A percentile compares a stretch with the other conserved stretches of the same genome.
Evolutionary conservation across 2,888 invertebrate species (phyloP).

Genomic region (Andrena bicolor): DNA sequence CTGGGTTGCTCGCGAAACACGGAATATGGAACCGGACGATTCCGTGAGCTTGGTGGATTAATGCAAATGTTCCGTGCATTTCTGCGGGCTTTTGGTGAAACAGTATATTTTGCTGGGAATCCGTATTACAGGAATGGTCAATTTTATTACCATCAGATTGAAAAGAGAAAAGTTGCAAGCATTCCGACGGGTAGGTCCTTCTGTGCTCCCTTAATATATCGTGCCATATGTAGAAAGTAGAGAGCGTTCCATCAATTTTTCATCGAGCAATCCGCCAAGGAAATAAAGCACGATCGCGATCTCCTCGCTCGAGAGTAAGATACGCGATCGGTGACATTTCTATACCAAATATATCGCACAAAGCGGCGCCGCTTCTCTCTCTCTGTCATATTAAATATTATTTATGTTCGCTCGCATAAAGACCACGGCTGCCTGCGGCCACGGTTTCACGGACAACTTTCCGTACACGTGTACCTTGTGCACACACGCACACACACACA

Average conservation of each 20-base stretch:
- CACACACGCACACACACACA: background rate
- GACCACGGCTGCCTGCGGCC: conserved; percentile 67
- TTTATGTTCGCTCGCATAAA: conserved; percentile 81
- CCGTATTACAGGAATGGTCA: background rate
- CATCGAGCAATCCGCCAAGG: conserved; percentile 29
- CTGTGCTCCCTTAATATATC: too few species aligned
- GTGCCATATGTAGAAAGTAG: background rate
- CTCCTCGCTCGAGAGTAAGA: conserved; percentile 73
- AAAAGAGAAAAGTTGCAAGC: background rate
- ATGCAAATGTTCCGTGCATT: background rate
- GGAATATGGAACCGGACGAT: background rate
- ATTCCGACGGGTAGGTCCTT: background rate
- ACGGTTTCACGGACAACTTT: conserved; percentile 29
- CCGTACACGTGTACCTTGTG: conserved; percentile 24
- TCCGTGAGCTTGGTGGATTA: background rate
- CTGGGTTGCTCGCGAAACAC: background rate
- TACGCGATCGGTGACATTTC: conserved; percentile 84
- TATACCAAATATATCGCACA: conserved; percentile 84
- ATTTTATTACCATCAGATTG: background rate
- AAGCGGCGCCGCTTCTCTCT: conserved; percentile 79
- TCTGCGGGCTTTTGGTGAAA: too few species aligned
- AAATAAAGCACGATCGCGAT: conserved; percentile 37
- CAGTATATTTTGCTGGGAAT: too few species aligned
- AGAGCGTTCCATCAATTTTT: background rate
- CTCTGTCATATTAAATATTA: conserved; percentile 85